Conservation (phyloP, 2,113 vertebrate genomes). For the Nesogale talazaci region DNA sequence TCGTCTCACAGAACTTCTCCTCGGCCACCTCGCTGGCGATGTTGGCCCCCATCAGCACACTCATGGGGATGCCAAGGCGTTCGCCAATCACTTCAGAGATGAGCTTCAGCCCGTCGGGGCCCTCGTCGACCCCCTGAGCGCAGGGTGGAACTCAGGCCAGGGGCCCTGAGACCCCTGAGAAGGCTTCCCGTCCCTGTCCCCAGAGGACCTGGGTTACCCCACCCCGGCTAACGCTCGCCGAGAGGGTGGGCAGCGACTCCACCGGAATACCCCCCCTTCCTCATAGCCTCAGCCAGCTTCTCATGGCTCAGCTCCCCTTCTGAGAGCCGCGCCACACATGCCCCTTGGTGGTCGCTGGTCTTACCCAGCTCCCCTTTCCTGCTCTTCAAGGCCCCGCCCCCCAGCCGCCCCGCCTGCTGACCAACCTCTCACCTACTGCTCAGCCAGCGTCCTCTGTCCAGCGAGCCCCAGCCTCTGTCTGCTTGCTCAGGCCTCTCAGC, state of each 20-base stretch:
- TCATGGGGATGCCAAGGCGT: conserved; percentile 92
- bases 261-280: neutral
- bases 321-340: neutral
- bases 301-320: neutral
- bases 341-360: neutral
- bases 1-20: conserved; percentile 98
- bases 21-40: conserved; percentile 97
- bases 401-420: neutral
- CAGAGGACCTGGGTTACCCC: neutral
- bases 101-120: conserved; percentile 95
- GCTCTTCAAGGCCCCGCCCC: neutral
- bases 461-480: neutral
- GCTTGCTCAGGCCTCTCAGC: conserved; percentile 14
- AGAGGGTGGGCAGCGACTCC: neutral
- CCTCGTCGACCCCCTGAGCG: conserved; percentile 94
- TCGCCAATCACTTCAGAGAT: conserved; percentile 95
- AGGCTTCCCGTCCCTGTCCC: neutral
- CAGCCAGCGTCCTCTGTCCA: neutral
- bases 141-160: conserved; percentile 51
- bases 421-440: neutral
- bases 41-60: conserved; percentile 97
- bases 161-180: neutral
- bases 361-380: neutral
- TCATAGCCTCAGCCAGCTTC: neutral
- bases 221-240: neutral